Evolutionary conservation across 2,888 invertebrate species (phyloP).

Genomic region (Mechanitis mazaeus): DNA sequence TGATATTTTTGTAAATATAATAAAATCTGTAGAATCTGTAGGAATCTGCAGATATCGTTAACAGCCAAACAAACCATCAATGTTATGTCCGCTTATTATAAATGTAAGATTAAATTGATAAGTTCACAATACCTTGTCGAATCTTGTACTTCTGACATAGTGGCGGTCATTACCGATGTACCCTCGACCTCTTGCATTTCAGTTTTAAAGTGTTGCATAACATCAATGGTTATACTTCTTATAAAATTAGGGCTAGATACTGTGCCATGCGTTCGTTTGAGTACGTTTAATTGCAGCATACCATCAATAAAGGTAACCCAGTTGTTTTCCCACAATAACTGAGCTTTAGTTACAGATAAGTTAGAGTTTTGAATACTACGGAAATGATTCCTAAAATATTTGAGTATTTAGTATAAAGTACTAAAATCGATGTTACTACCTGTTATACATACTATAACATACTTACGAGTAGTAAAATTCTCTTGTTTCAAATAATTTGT

Average conservation of each 20-base stretch:
- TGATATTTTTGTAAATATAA: too few relatives aligned
- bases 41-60: too few relatives aligned
- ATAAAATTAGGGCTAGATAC: slow-evolving; percentile 77
- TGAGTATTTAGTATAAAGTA: neutral
- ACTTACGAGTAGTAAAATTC: slow-evolving; percentile 43
- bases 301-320: slow-evolving; percentile 90
- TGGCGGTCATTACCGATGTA: slow-evolving; percentile 30
- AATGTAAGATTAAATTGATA: neutral
- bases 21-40: too few relatives aligned
- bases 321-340: slow-evolving; percentile 80
- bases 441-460: slow-evolving; percentile 18
- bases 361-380: slow-evolving; percentile 41
- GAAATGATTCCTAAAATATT: slow-evolving; percentile 38
- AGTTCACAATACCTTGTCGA: slow-evolving; percentile 34
- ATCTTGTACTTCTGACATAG: slow-evolving; percentile 32
- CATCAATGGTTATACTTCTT: slow-evolving; percentile 40
- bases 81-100: too few relatives aligned
- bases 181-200: slow-evolving; percentile 17
- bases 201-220: slow-evolving; percentile 31
- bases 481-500: slow-evolving; percentile 38
- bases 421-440: too few relatives aligned
- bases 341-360: slow-evolving; percentile 43
- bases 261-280: slow-evolving; percentile 77
- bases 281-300: slow-evolving; percentile 84
- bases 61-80: too few relatives aligned